Conservation (phyloP, 2,797 vertebrate genomes). For the Scomberomorus guttatus region DNA sequence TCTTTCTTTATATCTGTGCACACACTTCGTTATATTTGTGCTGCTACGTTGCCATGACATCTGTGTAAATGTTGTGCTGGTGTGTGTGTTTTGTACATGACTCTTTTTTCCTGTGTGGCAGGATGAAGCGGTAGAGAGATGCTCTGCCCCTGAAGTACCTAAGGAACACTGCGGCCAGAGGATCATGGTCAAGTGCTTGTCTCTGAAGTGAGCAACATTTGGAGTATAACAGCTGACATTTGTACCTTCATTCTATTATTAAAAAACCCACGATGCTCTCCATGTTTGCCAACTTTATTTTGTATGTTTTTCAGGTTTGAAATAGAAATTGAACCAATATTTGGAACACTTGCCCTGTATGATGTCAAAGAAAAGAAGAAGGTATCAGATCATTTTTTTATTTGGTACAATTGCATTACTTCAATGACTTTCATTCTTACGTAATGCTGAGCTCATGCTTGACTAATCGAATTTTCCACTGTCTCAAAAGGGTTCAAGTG, state of each 20-base stretch:
- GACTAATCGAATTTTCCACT: slow-evolving; percentile 74
- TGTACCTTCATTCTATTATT: background rate
- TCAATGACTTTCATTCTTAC: slow-evolving; percentile 55
- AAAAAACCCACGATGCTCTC: background rate
- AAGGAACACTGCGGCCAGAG: slow-evolving; percentile 94
- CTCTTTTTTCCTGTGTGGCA: slow-evolving; percentile 70
- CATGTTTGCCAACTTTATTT: slow-evolving; percentile 10
- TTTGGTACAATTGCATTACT: slow-evolving; percentile 35
- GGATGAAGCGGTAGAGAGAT: slow-evolving; percentile 93
- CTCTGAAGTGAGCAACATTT: slow-evolving; percentile 89
- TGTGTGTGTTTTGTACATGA: slow-evolving; percentile 52
- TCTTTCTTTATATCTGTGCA: slow-evolving; percentile 43
- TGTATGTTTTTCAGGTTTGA: slow-evolving; percentile 88
- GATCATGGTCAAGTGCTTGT: slow-evolving; percentile 95
- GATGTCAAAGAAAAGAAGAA: slow-evolving; percentile 96
- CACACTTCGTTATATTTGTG: no score
- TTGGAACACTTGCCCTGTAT: slow-evolving; percentile 93
- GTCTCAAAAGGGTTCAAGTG: slow-evolving; percentile 74
- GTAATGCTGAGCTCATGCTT: slow-evolving; percentile 77
- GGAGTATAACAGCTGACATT: background rate
- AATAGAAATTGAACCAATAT: slow-evolving; percentile 96
- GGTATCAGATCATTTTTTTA: slow-evolving; percentile 75
- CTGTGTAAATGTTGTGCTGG: no score
- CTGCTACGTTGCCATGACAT: no score
- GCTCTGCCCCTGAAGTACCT: slow-evolving; percentile 89